Percentiles rank a stretch among this genome's conserved stretches.
phyloP scores from a whole-genome alignment of 2,888 invertebrate genomes.

The Ophonus ardosiacus region DNA sequence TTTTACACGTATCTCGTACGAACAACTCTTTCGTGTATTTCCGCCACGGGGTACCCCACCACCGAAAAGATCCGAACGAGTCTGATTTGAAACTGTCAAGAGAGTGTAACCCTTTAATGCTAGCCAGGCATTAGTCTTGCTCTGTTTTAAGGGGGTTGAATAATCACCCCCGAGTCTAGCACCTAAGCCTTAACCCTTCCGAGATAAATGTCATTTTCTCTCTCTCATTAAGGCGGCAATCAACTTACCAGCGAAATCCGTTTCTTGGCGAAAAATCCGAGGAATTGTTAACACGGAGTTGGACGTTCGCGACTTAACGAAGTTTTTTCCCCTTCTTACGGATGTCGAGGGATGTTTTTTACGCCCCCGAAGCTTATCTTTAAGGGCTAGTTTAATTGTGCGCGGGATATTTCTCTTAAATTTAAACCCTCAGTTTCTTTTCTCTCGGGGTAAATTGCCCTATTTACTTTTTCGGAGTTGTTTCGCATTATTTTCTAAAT shows the following conservation, averaged over 20 bases:
- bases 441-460: constrained; percentile 72
- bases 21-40: constrained; percentile 13
- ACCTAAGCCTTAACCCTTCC: constrained; percentile 74
- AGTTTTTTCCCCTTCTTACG: constrained; percentile 70
- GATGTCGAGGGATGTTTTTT: constrained; percentile 74
- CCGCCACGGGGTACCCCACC: constrained; percentile 31
- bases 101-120: constrained; percentile 73
- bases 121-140: constrained; percentile 74
- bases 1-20: constrained; percentile 61
- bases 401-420: constrained; percentile 70
- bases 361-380: constrained; percentile 75
- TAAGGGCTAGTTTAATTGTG: constrained; percentile 75
- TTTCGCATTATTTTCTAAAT: constrained; percentile 56
- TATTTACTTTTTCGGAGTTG: constrained; percentile 71
- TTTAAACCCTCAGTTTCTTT: constrained; percentile 69
- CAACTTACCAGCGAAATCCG: constrained; percentile 71
- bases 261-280: constrained; percentile 72
- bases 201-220: constrained; percentile 75
- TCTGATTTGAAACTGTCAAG: constrained; percentile 49
- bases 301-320: constrained; percentile 70
- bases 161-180: constrained; percentile 73
- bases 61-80: constrained; percentile 54
- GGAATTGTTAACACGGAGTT: constrained; percentile 72
- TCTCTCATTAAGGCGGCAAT: constrained; percentile 74
- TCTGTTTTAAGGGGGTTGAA: constrained; percentile 75